phyloP scores from a whole-genome alignment of 2,797 vertebrate species.

The Sebastes paucispinis region DNA sequence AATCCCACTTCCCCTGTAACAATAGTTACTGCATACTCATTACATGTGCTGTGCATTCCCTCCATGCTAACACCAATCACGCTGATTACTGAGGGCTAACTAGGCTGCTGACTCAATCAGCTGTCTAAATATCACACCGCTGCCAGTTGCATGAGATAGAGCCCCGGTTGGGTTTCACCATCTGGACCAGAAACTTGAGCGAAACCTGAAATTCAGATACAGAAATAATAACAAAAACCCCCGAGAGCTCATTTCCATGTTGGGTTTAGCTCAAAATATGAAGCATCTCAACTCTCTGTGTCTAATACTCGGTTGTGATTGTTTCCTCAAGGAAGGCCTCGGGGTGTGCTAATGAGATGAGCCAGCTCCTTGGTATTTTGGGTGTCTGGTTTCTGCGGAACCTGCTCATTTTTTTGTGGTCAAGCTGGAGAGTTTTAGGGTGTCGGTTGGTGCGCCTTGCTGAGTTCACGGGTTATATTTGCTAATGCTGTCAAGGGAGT shows the following conservation, averaged over 20 bases:
- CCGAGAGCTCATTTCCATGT: constrained; percentile 49
- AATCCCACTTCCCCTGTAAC: constrained; percentile 43
- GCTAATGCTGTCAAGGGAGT: constrained; percentile 53
- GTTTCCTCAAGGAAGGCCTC: constrained; percentile 43
- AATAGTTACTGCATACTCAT: constrained; percentile 36
- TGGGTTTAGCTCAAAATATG: constrained; percentile 10
- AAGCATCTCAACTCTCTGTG: constrained; percentile 37
- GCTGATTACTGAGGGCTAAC: constrained; percentile 63
- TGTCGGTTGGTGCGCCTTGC: constrained; percentile 12
- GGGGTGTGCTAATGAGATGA: constrained; percentile 47
- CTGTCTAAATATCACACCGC: constrained; percentile 75
- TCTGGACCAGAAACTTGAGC: constrained; percentile 67
- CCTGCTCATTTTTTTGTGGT: constrained; percentile 43
- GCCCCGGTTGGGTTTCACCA: constrained; percentile 66
- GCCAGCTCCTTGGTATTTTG: constrained; percentile 21
- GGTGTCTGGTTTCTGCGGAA: constrained; percentile 59
- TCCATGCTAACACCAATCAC: constrained; percentile 65
- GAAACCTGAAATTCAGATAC: constrained; percentile 58
- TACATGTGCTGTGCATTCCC: constrained; percentile 45
- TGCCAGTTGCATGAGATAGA: constrained; percentile 65
- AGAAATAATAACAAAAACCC: constrained; percentile 65
- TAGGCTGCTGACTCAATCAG: constrained; percentile 70
- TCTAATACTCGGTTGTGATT: constrained; percentile 28
- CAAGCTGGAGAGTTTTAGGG: constrained; percentile 10
- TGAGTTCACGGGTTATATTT: constrained; percentile 31